Conservation (phyloP, 2,888 invertebrate genomes). For the Maniola hyperantus region DNA sequence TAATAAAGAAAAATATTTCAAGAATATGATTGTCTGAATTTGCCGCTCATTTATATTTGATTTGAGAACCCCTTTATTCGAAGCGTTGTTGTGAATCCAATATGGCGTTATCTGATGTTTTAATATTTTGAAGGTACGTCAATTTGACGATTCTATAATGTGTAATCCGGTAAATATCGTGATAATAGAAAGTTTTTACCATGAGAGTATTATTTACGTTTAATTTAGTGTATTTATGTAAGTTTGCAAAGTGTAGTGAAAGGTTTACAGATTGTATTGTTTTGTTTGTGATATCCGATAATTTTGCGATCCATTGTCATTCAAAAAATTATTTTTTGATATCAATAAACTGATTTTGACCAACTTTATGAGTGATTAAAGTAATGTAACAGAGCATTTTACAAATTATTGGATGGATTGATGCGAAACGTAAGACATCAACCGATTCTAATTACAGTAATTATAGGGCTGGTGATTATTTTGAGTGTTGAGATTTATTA, state of each 20-base stretch:
- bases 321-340: constrained; percentile 38
- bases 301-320: constrained; percentile 68
- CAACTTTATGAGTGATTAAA: constrained; percentile 25
- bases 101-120: constrained; percentile 85
- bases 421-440: constrained; percentile 50
- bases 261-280: constrained; percentile 76
- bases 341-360: constrained; percentile 32
- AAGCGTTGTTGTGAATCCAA: constrained; percentile 89
- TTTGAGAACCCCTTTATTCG: constrained; percentile 80
- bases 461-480: constrained; percentile 60
- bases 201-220: constrained; percentile 47
- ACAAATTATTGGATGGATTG: constrained; percentile 57
- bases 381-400: constrained; percentile 20
- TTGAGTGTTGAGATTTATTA: constrained; percentile 37
- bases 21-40: constrained; percentile 52
- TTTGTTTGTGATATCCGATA: constrained; percentile 81
- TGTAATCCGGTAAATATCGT: constrained; percentile 73
- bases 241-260: constrained; percentile 62
- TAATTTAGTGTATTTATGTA: constrained; percentile 49
- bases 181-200: constrained; percentile 56
- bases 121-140: constrained; percentile 83
- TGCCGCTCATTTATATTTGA: constrained; percentile 58
- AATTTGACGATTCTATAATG: constrained; percentile 81
- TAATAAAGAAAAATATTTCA: background rate
- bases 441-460: constrained; percentile 77